Conservation (phyloP, 2,113 vertebrate species). For the Triplophysa siluroides region DNA sequence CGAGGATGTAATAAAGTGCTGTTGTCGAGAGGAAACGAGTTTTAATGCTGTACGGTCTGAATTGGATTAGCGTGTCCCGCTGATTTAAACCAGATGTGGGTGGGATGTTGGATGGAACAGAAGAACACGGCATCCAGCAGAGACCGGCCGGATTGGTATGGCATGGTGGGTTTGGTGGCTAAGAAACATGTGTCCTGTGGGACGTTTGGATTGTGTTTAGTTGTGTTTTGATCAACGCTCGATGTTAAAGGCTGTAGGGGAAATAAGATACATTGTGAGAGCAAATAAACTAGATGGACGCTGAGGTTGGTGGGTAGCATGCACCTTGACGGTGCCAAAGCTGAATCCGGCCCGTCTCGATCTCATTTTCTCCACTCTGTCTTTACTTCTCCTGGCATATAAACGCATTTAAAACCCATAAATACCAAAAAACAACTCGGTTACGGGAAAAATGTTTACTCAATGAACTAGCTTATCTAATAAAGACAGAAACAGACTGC, state of each 20-base stretch:
- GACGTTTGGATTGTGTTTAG: constrained; percentile 44
- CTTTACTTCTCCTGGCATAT: no score
- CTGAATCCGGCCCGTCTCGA: no score
- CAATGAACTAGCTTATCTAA: background rate
- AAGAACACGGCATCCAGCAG: constrained; percentile 45
- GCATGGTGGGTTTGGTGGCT: constrained; percentile 44
- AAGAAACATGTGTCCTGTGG: constrained; percentile 57
- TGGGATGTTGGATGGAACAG: constrained; percentile 53
- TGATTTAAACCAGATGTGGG: constrained; percentile 72
- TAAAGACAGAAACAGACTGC: background rate
- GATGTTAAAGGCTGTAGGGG: background rate
- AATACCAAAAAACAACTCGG: no score
- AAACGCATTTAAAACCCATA: no score
- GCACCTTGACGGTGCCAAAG: no score
- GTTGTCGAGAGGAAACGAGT: constrained; percentile 27
- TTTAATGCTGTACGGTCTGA: constrained; percentile 57
- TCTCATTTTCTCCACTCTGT: no score
- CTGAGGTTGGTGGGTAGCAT: background rate
- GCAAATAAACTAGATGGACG: no score
- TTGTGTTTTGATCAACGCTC: constrained; percentile 43
- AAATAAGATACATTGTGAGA: no score
- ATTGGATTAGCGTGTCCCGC: constrained; percentile 64
- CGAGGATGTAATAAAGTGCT: constrained; percentile 18
- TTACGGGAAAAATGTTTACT: no score
- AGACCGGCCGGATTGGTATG: constrained; percentile 44